Evolutionary conservation across 2,797 vertebrate genomes (phyloP).

Genomic region (Sarcophilus harrisii): DNA sequence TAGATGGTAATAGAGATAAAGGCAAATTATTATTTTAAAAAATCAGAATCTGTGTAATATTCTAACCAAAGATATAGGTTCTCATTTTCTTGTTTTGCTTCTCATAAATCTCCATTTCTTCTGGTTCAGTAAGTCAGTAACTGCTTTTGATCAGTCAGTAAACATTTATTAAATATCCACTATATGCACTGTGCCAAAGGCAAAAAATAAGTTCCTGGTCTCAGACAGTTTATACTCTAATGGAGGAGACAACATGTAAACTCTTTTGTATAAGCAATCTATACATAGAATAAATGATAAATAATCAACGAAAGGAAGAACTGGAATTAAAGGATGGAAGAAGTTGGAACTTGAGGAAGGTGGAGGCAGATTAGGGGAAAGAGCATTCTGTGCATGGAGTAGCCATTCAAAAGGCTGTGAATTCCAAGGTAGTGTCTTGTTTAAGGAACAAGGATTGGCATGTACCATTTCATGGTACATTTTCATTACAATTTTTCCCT

Average conservation of each 20-base stretch:
- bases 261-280: not conserved
- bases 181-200: not conserved
- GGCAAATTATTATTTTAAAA: not conserved
- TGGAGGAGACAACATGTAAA: not conserved
- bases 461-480: not conserved
- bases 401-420: not conserved
- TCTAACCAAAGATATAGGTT: not conserved
- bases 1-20: not conserved
- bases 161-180: not conserved
- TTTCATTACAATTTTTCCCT: not conserved
- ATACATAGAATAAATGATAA: not conserved
- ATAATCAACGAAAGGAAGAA: not conserved
- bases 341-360: not conserved
- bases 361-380: not conserved
- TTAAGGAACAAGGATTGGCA: not conserved
- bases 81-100: conserved; percentile 11
- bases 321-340: not conserved
- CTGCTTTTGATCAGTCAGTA: not conserved
- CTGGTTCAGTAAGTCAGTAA: not conserved
- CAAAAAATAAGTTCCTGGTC: not conserved
- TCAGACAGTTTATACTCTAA: not conserved
- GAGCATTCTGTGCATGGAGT: not conserved
- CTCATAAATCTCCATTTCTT: not conserved
- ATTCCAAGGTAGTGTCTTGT: not conserved
- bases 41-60: not conserved